These are phyloP conservation scores for Hylia prasina DNA, from an alignment of 2,113 vertebrate genomes.

Conservation along the genomic window DNA sequence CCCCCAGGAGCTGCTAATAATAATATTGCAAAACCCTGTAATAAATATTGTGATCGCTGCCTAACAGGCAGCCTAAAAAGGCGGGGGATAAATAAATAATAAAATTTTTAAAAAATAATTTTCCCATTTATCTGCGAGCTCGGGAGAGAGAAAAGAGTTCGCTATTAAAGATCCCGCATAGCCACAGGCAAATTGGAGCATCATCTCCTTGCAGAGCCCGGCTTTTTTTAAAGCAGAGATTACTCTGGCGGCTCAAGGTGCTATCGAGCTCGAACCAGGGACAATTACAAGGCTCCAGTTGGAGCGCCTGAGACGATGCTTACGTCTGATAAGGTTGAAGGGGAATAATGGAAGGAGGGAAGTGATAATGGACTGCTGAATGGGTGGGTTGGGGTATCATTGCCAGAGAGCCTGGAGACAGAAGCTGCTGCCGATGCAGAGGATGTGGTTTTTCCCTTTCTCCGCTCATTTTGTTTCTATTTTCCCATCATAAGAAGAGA, in stretches of 20 bases:
- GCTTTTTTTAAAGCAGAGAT: constrained; percentile 67
- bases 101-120: background rate
- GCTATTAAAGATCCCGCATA: constrained; percentile 77
- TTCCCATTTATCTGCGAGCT: constrained; percentile 67
- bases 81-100: constrained; percentile 65
- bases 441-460: background rate
- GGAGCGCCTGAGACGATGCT: constrained; percentile 73
- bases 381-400: constrained; percentile 71
- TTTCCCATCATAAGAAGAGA: constrained; percentile 53
- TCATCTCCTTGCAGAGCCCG: constrained; percentile 68
- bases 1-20: constrained; percentile 53
- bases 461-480: constrained; percentile 60
- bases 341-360: constrained; percentile 76
- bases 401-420: constrained; percentile 71
- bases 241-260: constrained; percentile 80
- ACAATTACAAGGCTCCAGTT: constrained; percentile 81
- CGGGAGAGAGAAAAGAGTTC: constrained; percentile 54
- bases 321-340: constrained; percentile 78
- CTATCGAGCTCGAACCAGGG: constrained; percentile 77
- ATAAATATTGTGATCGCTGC: constrained; percentile 66
- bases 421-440: constrained; percentile 42
- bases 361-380: constrained; percentile 76
- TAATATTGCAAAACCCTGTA: constrained; percentile 32
- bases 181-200: constrained; percentile 78
- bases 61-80: constrained; percentile 64